Percentiles rank a stretch among this genome's conserved stretches.
phyloP scores from a whole-genome alignment of 2,113 vertebrate genomes.

The Zosterops japonicus region DNA sequence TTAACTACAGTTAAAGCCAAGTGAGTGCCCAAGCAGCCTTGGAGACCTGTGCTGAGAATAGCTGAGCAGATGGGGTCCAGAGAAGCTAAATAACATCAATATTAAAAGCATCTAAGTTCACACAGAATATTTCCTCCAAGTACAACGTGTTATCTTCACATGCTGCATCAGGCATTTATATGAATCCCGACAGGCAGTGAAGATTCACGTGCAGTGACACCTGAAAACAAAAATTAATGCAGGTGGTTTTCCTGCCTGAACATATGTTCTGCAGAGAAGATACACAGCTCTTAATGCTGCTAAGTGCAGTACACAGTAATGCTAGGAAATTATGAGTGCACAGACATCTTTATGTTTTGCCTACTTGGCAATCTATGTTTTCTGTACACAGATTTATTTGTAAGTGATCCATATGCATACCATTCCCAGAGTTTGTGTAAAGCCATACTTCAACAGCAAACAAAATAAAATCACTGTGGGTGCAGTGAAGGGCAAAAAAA shows the following conservation, averaged over 20 bases:
- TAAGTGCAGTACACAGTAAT: background rate
- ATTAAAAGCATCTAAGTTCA: background rate
- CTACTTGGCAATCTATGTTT: constrained; percentile 48
- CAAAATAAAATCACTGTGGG: background rate
- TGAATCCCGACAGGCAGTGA: background rate
- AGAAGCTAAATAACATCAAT: background rate
- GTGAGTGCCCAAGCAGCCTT: background rate
- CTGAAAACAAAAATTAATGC: background rate
- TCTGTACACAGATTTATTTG: constrained; percentile 50
- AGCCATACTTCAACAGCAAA: background rate
- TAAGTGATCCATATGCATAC: constrained; percentile 34
- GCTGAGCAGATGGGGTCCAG: background rate
- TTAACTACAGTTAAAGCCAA: background rate
- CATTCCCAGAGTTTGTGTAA: background rate
- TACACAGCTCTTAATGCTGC: background rate
- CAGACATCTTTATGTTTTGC: constrained; percentile 50
- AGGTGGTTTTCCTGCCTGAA: constrained; percentile 11
- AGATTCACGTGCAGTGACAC: background rate
- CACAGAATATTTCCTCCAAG: background rate
- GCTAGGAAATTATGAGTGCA: background rate
- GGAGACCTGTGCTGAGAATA: background rate
- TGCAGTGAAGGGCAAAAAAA: background rate
- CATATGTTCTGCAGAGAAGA: background rate
- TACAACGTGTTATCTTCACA: accelerated
- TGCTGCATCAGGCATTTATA: background rate